A percentile compares a stretch with the other conserved stretches of the same genome.
Conservation (phyloP, 2,113 vertebrate genomes). For the Mirza zaza region DNA sequence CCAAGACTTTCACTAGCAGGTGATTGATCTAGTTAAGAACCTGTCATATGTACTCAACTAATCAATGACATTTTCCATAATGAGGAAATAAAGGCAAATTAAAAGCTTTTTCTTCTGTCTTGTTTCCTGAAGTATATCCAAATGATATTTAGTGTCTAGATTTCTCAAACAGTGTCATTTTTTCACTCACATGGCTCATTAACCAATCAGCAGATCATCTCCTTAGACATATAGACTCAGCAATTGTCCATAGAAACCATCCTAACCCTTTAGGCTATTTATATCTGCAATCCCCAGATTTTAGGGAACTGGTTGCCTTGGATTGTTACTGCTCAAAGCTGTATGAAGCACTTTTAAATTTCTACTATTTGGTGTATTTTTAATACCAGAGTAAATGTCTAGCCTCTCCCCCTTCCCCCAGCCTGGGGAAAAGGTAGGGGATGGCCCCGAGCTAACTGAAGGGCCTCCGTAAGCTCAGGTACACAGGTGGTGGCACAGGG, state of each 20-base stretch:
- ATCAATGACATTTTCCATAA: not conserved
- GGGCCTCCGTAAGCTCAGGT: not conserved
- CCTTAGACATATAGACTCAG: not conserved
- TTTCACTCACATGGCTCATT: not conserved
- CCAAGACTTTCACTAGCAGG: not conserved
- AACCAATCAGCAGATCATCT: not conserved
- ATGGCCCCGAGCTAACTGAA: not conserved
- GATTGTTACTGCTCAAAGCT: not conserved
- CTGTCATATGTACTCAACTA: not conserved
- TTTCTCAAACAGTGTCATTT: not conserved
- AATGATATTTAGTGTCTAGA: not conserved
- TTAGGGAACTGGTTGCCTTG: not conserved
- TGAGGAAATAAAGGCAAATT: not conserved
- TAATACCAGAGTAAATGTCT: not conserved
- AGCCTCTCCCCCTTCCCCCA: not conserved
- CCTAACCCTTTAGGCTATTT: not conserved
- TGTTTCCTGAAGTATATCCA: not conserved
- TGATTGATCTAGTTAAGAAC: not conserved
- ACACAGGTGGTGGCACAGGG: rapidly evolving
- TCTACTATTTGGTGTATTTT: rapidly evolving
- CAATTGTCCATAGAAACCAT: not conserved
- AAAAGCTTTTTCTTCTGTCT: not conserved
- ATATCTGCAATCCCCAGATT: not conserved
- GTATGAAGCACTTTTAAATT: not conserved
- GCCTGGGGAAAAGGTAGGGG: not conserved